A percentile compares a stretch with the other conserved stretches of the same genome.
These are phyloP conservation scores for Crypturellus undulatus DNA, from an alignment of 2,113 vertebrate genomes.

Conservation along the genomic window DNA sequence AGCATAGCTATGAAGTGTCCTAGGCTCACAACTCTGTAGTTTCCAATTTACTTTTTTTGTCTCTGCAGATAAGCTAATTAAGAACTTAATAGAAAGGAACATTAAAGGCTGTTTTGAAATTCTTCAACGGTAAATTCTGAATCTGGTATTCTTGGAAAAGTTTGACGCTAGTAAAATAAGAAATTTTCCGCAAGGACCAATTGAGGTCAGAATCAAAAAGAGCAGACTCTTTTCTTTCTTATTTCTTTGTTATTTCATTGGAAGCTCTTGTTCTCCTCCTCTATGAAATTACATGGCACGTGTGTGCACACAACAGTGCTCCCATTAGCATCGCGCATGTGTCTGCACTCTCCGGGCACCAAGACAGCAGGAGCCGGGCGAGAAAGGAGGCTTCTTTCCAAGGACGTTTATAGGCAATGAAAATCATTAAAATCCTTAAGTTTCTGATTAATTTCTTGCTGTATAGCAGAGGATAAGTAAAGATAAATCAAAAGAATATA, in stretches of 20 bases:
- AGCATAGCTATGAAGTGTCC: neutral
- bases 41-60: neutral
- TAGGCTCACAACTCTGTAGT: neutral
- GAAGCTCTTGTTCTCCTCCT: neutral
- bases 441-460: neutral
- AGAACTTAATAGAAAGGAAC: too few relatives aligned
- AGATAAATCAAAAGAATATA: neutral
- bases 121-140: neutral
- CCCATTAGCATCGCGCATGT: neutral
- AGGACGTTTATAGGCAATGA: neutral
- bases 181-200: neutral
- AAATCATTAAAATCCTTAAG: neutral
- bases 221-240: too few relatives aligned
- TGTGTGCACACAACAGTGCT: neutral
- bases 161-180: neutral
- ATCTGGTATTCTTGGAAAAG: neutral
- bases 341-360: neutral
- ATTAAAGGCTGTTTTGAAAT: too few relatives aligned
- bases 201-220: neutral
- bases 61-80: neutral
- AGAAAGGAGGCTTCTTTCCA: neutral
- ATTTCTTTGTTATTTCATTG: neutral
- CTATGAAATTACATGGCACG: neutral
- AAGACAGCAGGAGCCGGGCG: neutral
- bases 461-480: neutral